Evolutionary conservation across 1,140 invertebrate genomes (phyloP).

Genomic region (Bicyclus anynana): DNA sequence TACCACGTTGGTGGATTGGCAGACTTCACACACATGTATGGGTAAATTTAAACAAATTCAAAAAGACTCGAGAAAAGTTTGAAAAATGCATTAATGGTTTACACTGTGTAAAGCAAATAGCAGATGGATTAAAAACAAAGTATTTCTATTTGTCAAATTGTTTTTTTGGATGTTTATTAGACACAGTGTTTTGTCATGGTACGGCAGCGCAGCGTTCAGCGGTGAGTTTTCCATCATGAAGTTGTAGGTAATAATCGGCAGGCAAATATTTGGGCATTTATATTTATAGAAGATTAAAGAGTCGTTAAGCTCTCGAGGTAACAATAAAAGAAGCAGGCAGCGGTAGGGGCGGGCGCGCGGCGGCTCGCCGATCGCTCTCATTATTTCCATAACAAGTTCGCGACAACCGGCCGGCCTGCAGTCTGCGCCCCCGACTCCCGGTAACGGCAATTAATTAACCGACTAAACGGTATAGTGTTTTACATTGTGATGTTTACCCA

Average conservation of each 20-base stretch:
- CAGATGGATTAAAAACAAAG: no score
- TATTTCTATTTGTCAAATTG: no score
- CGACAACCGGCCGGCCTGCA: constrained; percentile 45
- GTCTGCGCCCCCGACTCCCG: constrained; percentile 41
- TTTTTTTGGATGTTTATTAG: no score
- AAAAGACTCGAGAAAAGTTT: no score
- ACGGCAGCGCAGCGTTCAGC: not conserved
- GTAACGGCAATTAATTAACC: constrained; percentile 71
- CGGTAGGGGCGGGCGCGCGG: constrained; percentile 17
- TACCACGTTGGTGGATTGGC: no score
- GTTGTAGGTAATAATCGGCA: constrained; percentile 4
- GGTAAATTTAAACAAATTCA: no score
- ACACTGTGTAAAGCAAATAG: no score
- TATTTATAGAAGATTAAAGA: constrained; percentile 4
- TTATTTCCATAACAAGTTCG: constrained; percentile 68
- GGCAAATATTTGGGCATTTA: constrained; percentile 11
- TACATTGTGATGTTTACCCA: constrained; percentile 73
- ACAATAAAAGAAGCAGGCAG: constrained; percentile 25
- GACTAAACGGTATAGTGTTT: constrained; percentile 74
- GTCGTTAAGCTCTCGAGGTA: constrained; percentile 9
- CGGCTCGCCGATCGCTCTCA: constrained; percentile 50
- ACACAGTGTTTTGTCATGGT: no score
- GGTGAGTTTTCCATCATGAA: not conserved
- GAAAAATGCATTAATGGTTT: no score
- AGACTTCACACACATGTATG: no score